A percentile compares a stretch with the other conserved stretches of the same genome.
These are phyloP conservation scores for Sarcophaga rosellei DNA, from an alignment of 2,888 invertebrate species.

Conservation along the genomic window DNA sequence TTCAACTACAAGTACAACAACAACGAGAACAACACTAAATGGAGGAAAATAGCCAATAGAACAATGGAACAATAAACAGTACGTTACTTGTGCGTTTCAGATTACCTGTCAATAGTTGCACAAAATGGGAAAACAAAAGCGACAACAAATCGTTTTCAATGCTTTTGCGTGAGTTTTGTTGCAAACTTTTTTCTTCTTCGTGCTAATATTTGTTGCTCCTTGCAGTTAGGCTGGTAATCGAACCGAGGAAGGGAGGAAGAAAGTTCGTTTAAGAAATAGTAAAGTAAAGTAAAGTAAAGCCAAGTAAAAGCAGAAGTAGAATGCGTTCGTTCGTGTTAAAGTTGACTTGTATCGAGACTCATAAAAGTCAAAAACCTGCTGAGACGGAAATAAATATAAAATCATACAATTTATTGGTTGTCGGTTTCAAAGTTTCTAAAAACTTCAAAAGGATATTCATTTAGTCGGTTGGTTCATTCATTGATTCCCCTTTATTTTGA, in stretches of 20 bases:
- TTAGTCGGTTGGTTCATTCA: neutral
- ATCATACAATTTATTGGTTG: slow-evolving; percentile 72
- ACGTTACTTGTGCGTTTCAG: slow-evolving; percentile 71
- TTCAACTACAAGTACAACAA: slow-evolving; percentile 3
- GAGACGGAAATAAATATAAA: slow-evolving; percentile 70
- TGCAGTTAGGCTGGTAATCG: neutral
- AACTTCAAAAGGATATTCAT: neutral
- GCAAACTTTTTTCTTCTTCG: slow-evolving; percentile 27
- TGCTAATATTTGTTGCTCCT: neutral
- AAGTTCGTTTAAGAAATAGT: no score
- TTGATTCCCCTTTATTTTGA: neutral
- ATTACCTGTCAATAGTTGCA: slow-evolving; percentile 65
- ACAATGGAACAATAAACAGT: slow-evolving; percentile 7
- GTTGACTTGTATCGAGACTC: slow-evolving; percentile 60
- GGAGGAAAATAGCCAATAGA: slow-evolving; percentile 5
- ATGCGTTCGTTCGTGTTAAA: slow-evolving; percentile 48
- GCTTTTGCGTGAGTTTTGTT: slow-evolving; percentile 33
- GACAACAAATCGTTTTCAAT: slow-evolving; percentile 1
- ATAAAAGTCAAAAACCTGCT: slow-evolving; percentile 69
- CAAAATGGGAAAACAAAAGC: slow-evolving; percentile 1
- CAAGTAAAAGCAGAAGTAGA: neutral
- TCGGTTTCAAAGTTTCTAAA: slow-evolving; percentile 47
- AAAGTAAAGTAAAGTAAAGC: slow-evolving; percentile 16
- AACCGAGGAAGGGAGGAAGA: neutral
- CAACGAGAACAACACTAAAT: slow-evolving; percentile 17